phyloP scores from a whole-genome alignment of 2,888 invertebrate species.

The Cordilura impudica region DNA sequence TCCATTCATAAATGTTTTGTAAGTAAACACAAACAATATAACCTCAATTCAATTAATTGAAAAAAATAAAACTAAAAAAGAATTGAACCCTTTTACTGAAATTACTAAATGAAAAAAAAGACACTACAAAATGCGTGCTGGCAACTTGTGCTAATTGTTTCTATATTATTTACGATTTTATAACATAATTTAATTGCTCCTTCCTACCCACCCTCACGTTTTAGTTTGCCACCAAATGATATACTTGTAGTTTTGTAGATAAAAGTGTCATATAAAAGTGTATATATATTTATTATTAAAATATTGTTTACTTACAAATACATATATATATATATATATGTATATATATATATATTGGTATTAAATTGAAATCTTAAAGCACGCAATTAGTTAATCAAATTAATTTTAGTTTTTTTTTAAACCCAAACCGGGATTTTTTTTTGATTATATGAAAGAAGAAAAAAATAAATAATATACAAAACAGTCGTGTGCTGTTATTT shows the following conservation, averaged over 20 bases:
- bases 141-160: slow-evolving; percentile 62
- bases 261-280: slow-evolving; percentile 55
- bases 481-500: background rate
- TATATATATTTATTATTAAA: slow-evolving; percentile 1
- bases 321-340: slow-evolving; percentile 10
- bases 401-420: slow-evolving; percentile 54
- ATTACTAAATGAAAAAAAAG: slow-evolving; percentile 12
- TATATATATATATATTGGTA: background rate
- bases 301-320: background rate
- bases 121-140: slow-evolving; percentile 43
- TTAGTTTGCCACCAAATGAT: slow-evolving; percentile 21
- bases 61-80: slow-evolving; percentile 24
- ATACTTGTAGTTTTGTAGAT: slow-evolving; percentile 58
- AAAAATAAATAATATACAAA: background rate
- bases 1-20: slow-evolving; percentile 7
- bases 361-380: slow-evolving; percentile 67
- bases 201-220: background rate
- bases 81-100: slow-evolving; percentile 42
- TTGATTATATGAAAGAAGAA: too few species aligned
- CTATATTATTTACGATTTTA: slow-evolving; percentile 60
- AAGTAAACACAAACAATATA: background rate
- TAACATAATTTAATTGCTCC: slow-evolving; percentile 59
- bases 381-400: slow-evolving; percentile 77
- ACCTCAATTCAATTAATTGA: slow-evolving; percentile 58
- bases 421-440: background rate